phyloP scores from a whole-genome alignment of 1,140 invertebrate genomes.

The Araneus ventricosus region DNA sequence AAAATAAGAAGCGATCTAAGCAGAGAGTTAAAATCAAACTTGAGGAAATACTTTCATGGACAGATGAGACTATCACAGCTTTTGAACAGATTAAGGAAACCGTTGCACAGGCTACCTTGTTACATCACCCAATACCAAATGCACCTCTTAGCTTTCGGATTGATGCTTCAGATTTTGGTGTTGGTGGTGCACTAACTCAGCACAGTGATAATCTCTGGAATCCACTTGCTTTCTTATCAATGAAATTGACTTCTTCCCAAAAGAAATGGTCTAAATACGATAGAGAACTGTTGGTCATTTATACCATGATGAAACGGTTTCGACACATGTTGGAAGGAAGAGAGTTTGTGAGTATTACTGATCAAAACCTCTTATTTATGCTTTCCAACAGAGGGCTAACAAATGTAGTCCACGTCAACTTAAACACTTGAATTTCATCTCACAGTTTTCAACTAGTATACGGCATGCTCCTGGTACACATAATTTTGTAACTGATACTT shows the following conservation, averaged over 20 bases:
- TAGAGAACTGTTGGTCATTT: slow-evolving; percentile 77
- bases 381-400: too few relatives aligned
- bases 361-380: neutral
- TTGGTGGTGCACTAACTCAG: neutral
- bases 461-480: neutral
- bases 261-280: slow-evolving; percentile 76
- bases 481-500: neutral
- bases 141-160: neutral
- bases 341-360: neutral
- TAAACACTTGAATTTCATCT: neutral
- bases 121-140: neutral
- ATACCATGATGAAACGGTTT: neutral
- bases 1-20: too few relatives aligned
- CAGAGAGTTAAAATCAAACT: too few relatives aligned
- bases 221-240: neutral
- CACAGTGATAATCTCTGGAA: neutral
- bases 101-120: neutral
- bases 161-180: neutral
- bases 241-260: slow-evolving; percentile 37
- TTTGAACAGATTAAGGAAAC: neutral
- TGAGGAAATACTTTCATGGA: too few relatives aligned
- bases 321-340: neutral
- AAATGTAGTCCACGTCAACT: too few relatives aligned
- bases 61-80: too few relatives aligned
- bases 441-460: neutral